Evolutionary conservation across 2,888 invertebrate genomes (phyloP), one percentile per base, ranked within the genome.

Genomic region (Mesorhabditis spiculigera): DNA sequence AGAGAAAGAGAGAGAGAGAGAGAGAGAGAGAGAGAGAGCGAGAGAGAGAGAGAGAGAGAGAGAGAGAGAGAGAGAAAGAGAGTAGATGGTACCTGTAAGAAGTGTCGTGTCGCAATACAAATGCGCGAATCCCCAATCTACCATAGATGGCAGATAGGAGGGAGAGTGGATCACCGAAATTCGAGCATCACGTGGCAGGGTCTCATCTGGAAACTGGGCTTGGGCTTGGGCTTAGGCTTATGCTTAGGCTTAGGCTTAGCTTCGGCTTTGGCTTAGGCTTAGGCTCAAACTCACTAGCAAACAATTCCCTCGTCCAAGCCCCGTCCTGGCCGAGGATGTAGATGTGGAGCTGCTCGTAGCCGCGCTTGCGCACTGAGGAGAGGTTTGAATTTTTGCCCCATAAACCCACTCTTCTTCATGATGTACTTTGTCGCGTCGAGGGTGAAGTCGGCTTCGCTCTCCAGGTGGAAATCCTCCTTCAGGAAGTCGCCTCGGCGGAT

Each of bases 381-480:
- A 50, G 58, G 10, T 50, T 50, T 50, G 8, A 13, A 50, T 50
- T 50, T 50, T 0, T 50, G n/a, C 58, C n/a, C 58, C n/a, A 13
- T 2, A 10, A 13, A n/a, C 58, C n/a, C 58, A 50, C 58, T 50
- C n/a, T 50, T 50, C n/a, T n/a, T 10, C 8, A 50, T 50, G 10
- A 50, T 13, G n/a, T 50, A 50, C n/a, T 50, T 50, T 50, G 58
- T 50, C 10, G 58, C 58, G 3, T 50, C 58, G n/a, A 50, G 10
- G n/a, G 58, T 50, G 58, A 50, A 50, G n/a, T 50, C 58, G 58
- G 58, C 58, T n/a, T 50, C 58, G n/a, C 10, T 13, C n/a, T 50
- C 58, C 10, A 50, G 58, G n/a, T 50, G 58, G 58, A 50, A 50
- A 1, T 50, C n/a, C 58, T 50, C 58, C n/a, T 50, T 50, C 58